Base-by-base conservation (phyloP, 2,797 vertebrate genomes). In the Betta splendens region DNA sequence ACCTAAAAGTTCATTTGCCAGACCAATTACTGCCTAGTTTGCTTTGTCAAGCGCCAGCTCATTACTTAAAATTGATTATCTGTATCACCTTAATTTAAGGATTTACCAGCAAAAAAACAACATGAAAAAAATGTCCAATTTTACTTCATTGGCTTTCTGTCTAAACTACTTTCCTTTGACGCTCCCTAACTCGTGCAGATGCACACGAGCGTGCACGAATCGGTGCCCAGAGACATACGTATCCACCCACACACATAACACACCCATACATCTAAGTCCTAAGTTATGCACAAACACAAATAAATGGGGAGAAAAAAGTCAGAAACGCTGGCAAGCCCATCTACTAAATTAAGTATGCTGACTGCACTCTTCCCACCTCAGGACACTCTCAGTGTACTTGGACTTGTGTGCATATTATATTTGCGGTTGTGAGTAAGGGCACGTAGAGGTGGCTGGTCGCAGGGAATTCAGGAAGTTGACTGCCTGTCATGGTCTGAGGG, bases 51-150 rank as follows among this genome's bases (percentile, higher is more conserved):
- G 70, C 81, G 50, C 29, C 28, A 60, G 43, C 70, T 67, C 60
- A 74, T 85, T 85, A 81, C 75, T 85, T 78, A 69, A 66, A 85
- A 84, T 78, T 72, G 75, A 88, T 89, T 78, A 84, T 57, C 46
- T 76, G 74, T 68, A 71, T 76, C 65, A 58, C 50, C 69, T 78
- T 75, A 40, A 85, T 70, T 76, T 72, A 33, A 47, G 70, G 74
- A 67, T 72, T 69, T 65, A 56, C 21, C 43, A 29, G 33, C 56
- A 12, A 31, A 72, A 61, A 71, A 56, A 69, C 1, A 5, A 17
- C 10, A 6, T 12, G 10, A 12, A 52, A 59, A 65, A 68, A 73
- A 50, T 22, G 25, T 62, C 52, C 21, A 52, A 73, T 80, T 81
- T 76, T 51, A 62, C 54, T 79, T 53, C 61, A 85, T 77, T 84